Evolutionary conservation across 2,797 vertebrate genomes (phyloP).

Genomic region (Sebastes kiyomatsui): DNA sequence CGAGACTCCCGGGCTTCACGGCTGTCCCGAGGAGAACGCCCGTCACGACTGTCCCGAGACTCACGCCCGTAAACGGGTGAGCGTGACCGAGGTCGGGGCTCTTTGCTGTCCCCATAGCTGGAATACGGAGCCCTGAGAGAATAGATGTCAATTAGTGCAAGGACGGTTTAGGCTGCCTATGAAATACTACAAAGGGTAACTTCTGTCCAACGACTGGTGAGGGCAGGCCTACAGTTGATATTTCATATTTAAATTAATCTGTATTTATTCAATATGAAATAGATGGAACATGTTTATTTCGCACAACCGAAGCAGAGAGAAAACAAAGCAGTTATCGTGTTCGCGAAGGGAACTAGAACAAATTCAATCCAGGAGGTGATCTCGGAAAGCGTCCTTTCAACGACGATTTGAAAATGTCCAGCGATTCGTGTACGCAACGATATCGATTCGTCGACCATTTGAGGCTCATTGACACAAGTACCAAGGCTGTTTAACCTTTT

Average conservation of each 20-base stretch:
- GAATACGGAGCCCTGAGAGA: slow-evolving; percentile 70
- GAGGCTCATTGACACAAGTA: neutral
- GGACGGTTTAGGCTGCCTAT: neutral
- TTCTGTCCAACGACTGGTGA: neutral
- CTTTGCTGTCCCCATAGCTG: slow-evolving; percentile 78
- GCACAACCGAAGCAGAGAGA: neutral
- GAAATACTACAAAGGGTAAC: neutral
- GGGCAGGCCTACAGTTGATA: neutral
- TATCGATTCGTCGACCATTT: neutral
- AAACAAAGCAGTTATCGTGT: neutral
- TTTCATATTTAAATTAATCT: neutral
- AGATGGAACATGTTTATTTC: neutral
- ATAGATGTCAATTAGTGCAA: slow-evolving; percentile 16
- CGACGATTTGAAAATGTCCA: neutral
- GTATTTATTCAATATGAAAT: neutral
- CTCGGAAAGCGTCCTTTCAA: neutral
- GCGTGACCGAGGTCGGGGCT: slow-evolving; percentile 75
- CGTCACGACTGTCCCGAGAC: slow-evolving; percentile 68
- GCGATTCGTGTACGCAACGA: neutral
- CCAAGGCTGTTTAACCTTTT: neutral
- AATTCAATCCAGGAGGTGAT: neutral
- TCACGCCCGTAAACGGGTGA: slow-evolving; percentile 76
- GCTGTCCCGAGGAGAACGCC: slow-evolving; percentile 81
- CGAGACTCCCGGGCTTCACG: slow-evolving; percentile 74
- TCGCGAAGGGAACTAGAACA: neutral